Evolutionary conservation across 2,888 invertebrate genomes (phyloP).

Genomic region (Metellina segmentata): DNA sequence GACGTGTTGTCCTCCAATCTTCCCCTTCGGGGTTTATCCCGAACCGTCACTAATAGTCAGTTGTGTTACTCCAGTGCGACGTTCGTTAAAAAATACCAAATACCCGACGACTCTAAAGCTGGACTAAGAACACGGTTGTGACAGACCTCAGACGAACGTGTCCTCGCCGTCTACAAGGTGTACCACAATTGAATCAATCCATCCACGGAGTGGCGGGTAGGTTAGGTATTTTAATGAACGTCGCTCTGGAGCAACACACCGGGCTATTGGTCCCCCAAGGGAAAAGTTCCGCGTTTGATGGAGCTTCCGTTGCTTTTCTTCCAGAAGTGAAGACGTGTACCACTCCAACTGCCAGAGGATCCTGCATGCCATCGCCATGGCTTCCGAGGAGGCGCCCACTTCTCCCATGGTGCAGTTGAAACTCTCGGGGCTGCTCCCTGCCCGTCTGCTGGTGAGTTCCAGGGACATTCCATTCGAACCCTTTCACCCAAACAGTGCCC

Average conservation of each 20-base stretch:
- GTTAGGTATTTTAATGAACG: too few relatives aligned
- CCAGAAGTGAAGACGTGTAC: constrained; percentile 78
- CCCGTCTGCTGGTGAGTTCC: constrained; percentile 80
- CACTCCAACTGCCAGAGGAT: constrained; percentile 79
- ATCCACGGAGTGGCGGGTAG: background rate
- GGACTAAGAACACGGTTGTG: too few relatives aligned
- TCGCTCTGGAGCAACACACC: too few relatives aligned
- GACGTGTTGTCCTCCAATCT: too few relatives aligned
- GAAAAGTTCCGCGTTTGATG: background rate
- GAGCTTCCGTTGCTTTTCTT: background rate
- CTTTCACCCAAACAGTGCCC: background rate
- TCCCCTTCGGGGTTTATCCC: too few relatives aligned
- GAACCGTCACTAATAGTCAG: too few relatives aligned
- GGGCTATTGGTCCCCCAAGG: too few relatives aligned
- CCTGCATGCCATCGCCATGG: constrained; percentile 78
- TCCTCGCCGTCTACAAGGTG: background rate
- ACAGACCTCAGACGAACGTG: too few relatives aligned
- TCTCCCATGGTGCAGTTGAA: constrained; percentile 80
- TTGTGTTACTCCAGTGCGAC: too few relatives aligned
- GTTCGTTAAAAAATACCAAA: too few relatives aligned
- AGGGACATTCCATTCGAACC: background rate
- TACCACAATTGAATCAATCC: background rate
- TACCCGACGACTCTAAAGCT: too few relatives aligned
- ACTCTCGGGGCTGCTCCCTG: constrained; percentile 81
- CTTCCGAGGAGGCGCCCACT: constrained; percentile 78